Conservation (phyloP, 2,797 vertebrate genomes). For the Falco peregrinus region DNA sequence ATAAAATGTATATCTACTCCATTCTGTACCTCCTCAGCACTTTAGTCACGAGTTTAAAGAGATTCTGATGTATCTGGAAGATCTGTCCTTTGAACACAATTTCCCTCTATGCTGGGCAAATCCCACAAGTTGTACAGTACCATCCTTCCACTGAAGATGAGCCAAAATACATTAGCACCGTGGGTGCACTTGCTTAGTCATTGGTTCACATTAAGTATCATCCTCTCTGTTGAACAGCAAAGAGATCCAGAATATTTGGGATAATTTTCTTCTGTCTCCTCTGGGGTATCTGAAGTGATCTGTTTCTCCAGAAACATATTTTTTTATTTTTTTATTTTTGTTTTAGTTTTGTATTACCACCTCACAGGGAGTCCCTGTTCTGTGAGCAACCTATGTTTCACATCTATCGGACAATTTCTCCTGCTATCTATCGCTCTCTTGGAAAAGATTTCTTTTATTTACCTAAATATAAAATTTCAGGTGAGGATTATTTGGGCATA, state of each 20-base stretch:
- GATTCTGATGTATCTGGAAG: background rate
- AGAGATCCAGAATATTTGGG: background rate
- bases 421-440: background rate
- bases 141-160: background rate
- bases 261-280: background rate
- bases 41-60: background rate
- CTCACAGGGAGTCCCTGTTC: background rate
- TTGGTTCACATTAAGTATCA: background rate
- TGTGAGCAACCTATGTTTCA: background rate
- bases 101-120: background rate
- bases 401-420: background rate
- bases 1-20: background rate
- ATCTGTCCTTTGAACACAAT: background rate
- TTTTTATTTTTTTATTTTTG: background rate
- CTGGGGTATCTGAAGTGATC: background rate
- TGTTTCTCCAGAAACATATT: background rate
- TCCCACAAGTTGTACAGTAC: background rate
- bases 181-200: background rate
- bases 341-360: background rate
- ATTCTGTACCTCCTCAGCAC: background rate
- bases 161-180: background rate
- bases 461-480: background rate
- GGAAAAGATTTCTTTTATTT: background rate
- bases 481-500: background rate
- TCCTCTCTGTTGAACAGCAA: background rate